phyloP scores from a whole-genome alignment of 1,140 invertebrate species.

The Zaprionus taronus region DNA sequence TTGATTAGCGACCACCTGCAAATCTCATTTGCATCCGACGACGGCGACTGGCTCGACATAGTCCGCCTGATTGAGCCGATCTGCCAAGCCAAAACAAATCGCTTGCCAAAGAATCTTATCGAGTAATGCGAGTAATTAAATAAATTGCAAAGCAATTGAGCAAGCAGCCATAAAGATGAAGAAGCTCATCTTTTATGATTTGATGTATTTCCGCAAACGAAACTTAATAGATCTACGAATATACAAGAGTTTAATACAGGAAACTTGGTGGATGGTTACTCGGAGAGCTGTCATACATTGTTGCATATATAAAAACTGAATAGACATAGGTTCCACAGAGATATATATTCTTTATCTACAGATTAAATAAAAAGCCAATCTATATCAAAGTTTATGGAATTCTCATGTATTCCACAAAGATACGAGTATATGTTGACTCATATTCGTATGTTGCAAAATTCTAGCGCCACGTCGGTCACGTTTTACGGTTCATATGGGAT shows the following conservation, averaged over 20 bases:
- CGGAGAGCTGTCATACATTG: no score
- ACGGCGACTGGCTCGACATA: background rate
- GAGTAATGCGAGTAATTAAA: slow-evolving; percentile 24
- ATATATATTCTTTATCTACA: no score
- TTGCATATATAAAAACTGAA: no score
- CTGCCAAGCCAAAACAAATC: slow-evolving; percentile 9
- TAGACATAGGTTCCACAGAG: no score
- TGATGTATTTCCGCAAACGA: background rate
- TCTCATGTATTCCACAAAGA: background rate
- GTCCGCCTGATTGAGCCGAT: slow-evolving; percentile 10
- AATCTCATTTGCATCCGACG: slow-evolving; percentile 58
- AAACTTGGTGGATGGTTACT: background rate
- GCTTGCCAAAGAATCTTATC: slow-evolving; percentile 16
- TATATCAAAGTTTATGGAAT: background rate
- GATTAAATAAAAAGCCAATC: background rate
- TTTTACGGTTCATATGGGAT: slow-evolving; percentile 12
- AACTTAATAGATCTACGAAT: background rate
- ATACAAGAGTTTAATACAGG: background rate
- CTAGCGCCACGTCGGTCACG: slow-evolving; percentile 44
- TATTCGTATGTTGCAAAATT: slow-evolving; percentile 9
- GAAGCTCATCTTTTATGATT: background rate
- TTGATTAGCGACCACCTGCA: slow-evolving; percentile 80
- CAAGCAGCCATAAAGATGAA: background rate
- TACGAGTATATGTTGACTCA: slow-evolving; percentile 5
- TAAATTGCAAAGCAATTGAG: slow-evolving; percentile 23